phyloP scores from a whole-genome alignment of 2,113 vertebrate genomes.

The Parus major region DNA sequence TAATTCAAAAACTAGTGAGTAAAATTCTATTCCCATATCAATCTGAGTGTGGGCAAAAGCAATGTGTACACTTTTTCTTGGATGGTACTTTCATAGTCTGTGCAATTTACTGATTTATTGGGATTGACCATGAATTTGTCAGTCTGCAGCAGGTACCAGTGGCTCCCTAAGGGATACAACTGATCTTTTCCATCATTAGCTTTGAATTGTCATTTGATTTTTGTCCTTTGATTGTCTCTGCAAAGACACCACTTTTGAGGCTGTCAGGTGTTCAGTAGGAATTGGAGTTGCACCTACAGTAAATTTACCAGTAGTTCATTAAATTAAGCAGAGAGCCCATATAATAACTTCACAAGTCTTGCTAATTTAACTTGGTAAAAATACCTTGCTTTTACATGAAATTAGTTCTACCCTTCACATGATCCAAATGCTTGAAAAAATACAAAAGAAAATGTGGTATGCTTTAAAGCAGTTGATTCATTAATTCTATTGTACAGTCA shows the following conservation, averaged over 20 bases:
- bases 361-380: not conserved
- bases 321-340: not conserved
- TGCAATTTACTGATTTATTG: not conserved
- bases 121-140: not conserved
- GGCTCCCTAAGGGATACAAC: not conserved
- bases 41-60: not conserved
- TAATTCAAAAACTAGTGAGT: not conserved
- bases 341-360: not conserved
- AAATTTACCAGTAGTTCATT: not conserved
- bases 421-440: not conserved
- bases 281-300: not conserved
- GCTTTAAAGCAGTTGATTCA: not conserved
- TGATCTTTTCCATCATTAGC: not conserved
- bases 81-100: not conserved
- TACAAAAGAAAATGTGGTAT: not conserved
- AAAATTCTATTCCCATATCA: not conserved
- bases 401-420: not conserved
- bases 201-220: not conserved
- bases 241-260: not conserved
- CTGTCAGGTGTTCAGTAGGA: not conserved
- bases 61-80: not conserved
- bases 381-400: not conserved
- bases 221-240: not conserved
- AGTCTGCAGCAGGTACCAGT: not conserved
- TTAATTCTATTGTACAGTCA: not conserved